Base-by-base conservation (phyloP, 2,797 vertebrate species). In the Phylloscopus collybita region DNA sequence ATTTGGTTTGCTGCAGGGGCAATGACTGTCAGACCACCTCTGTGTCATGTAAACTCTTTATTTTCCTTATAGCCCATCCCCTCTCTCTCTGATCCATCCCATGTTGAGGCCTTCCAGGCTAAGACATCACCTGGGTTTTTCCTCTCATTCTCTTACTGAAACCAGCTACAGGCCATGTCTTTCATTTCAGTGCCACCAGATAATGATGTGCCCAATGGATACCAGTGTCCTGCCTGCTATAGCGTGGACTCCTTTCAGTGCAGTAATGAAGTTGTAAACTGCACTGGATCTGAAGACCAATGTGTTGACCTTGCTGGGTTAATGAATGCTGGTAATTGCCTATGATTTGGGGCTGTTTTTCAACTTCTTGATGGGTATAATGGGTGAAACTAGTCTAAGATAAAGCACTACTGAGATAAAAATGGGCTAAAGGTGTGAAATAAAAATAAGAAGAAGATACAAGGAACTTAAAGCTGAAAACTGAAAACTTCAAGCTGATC, bases 151-250 rank as follows among this genome's bases (percentile, higher is more conserved):
- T 11, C 3, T 66, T 8, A 6, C 3, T 84, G 67, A 86, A 74
- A 50, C 9, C 29, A 51, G 0, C 56, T 51, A 27, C 3, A 8
- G 9, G 6, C 25, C 7, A 5, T 49, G 15, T 66, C 44, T 70
- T 84, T 81, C 42, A 11, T 92, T 80, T 13, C 84, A 97, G 95
- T 95, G 92, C 96, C 92, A 2, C 92, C 88, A 60, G 92, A 94
- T 8, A 38, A 92, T 7, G 42, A 81, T 0, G 11, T 79, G 40
- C 93, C 92, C 30, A 95, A 95, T 9, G 94, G 96, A 34, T 84
- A 76, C 32, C 94, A 94, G 49, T 97, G 94, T 85, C 95, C 92
- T 0, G 92, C 88, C 23, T 97, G 96, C 76, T 95, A 95, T 66
- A 94, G 59, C 0, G 10, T 95, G 40, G 93, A 95, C 17, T 93